phyloP scores from a whole-genome alignment of 2,888 invertebrate genomes.

The Eupithecia subfuscata region DNA sequence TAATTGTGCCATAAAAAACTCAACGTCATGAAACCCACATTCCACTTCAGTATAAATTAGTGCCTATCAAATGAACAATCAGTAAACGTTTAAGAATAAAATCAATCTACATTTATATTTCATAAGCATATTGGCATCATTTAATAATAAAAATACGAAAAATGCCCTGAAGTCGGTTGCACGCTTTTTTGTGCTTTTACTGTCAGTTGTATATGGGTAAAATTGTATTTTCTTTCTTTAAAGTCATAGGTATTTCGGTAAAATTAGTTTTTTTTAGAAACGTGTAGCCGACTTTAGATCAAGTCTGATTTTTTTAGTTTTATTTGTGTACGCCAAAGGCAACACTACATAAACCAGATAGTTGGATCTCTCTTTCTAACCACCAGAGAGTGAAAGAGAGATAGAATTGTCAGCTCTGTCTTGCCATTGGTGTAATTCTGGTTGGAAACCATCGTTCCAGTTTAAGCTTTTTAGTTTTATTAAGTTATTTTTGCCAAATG shows the following conservation, averaged over 20 bases:
- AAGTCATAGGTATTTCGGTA: slow-evolving; percentile 31
- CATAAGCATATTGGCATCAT: slow-evolving; percentile 48
- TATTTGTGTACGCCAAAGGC: slow-evolving; percentile 36
- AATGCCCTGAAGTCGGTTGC: slow-evolving; percentile 48
- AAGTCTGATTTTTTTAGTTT: slow-evolving; percentile 54
- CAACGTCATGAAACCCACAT: slow-evolving; percentile 22
- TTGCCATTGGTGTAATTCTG: slow-evolving; percentile 36
- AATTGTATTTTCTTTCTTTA: slow-evolving; percentile 26
- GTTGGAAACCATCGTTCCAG: slow-evolving; percentile 46
- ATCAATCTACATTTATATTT: slow-evolving; percentile 44
- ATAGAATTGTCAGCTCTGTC: slow-evolving; percentile 32
- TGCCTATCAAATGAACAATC: slow-evolving; percentile 51
- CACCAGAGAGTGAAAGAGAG: slow-evolving; percentile 27
- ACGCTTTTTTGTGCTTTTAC: slow-evolving; percentile 39
- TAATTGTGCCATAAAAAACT: slow-evolving; percentile 67
- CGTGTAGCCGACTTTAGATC: slow-evolving; percentile 53
- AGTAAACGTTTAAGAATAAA: slow-evolving; percentile 45
- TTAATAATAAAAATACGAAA: slow-evolving; percentile 40
- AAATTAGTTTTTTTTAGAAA: slow-evolving; percentile 33
- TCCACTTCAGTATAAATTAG: slow-evolving; percentile 39
- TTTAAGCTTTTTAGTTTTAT: slow-evolving; percentile 46
- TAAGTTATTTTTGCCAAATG: slow-evolving; percentile 81
- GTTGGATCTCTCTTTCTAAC: slow-evolving; percentile 28
- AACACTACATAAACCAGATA: slow-evolving; percentile 23
- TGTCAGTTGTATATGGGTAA: not conserved